Conservation (phyloP, 2,113 vertebrate genomes). For the Trematomus loennbergii region DNA sequence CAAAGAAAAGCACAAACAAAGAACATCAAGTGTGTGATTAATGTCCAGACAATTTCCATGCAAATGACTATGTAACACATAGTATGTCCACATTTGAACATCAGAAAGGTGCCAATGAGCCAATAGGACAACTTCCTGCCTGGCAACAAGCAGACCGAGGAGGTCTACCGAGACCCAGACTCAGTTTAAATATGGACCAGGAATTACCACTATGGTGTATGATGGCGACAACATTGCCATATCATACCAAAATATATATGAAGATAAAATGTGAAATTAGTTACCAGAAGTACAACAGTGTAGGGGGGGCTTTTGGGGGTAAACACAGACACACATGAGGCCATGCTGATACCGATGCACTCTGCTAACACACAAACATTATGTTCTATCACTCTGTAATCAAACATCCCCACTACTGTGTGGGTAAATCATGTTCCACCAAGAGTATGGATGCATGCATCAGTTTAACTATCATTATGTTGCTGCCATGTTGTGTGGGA, state of each 20-base stretch:
- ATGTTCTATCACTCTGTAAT: neutral
- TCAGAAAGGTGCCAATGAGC: neutral
- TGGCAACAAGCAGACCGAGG: conserved; percentile 32
- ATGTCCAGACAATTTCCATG: neutral
- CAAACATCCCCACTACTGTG: neutral
- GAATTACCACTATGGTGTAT: conserved; percentile 3
- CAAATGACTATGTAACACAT: neutral
- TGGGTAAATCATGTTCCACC: neutral
- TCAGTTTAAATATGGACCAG: conserved; percentile 68
- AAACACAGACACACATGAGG: too few species aligned
- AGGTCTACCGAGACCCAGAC: conserved; percentile 19
- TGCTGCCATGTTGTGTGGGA: neutral
- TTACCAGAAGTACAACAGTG: neutral
- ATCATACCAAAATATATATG: neutral
- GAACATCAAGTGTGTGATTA: neutral
- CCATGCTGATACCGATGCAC: too few species aligned
- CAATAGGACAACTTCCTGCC: conserved; percentile 4
- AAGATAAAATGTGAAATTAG: neutral
- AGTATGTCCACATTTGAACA: neutral
- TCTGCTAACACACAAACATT: too few species aligned
- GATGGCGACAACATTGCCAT: neutral
- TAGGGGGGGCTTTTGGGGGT: neutral
- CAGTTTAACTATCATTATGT: neutral
- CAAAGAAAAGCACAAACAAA: neutral
- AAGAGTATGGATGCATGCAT: too few species aligned